Percentiles rank a stretch among this genome's conserved stretches.
Conservation (phyloP, 1,140 invertebrate species). For the Macrocentrus cingulum region DNA sequence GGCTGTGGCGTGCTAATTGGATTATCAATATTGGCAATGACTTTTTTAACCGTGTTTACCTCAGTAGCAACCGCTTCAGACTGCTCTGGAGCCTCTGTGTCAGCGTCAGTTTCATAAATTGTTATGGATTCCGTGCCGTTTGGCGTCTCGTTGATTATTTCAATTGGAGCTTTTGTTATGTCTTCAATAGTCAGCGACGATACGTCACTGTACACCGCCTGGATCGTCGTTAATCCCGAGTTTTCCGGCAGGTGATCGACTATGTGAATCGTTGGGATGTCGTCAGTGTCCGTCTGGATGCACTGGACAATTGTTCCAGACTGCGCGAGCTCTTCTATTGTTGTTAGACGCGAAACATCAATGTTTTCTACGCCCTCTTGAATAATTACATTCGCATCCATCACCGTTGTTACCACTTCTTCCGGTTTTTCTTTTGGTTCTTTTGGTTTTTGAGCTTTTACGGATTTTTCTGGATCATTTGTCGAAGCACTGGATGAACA, state of each 20-base stretch:
- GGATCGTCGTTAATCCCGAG: slow-evolving; percentile 27
- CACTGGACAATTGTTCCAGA: slow-evolving; percentile 44
- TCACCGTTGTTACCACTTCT: slow-evolving; percentile 7
- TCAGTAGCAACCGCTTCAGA: neutral
- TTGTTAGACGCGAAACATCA: slow-evolving; percentile 3
- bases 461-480: neutral
- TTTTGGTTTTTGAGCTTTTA: neutral
- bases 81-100: neutral
- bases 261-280: slow-evolving; percentile 55
- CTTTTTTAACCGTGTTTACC: neutral
- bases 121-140: slow-evolving; percentile 8
- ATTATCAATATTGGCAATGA: slow-evolving; percentile 2
- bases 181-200: slow-evolving; percentile 23
- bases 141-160: slow-evolving; percentile 18
- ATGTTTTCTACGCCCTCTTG: slow-evolving; percentile 21
- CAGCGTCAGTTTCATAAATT: slow-evolving; percentile 1
- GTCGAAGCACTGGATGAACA: neutral
- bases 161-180: slow-evolving; percentile 22
- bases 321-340: slow-evolving; percentile 27
- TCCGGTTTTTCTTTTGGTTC: neutral
- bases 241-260: slow-evolving; percentile 47
- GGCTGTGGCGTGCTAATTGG: neutral
- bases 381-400: slow-evolving; percentile 7
- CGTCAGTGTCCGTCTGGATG: slow-evolving; percentile 41
- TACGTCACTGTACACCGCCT: slow-evolving; percentile 26